Evolutionary conservation across 2,113 vertebrate species (phyloP).

Genomic region (Synchiropus splendidus): DNA sequence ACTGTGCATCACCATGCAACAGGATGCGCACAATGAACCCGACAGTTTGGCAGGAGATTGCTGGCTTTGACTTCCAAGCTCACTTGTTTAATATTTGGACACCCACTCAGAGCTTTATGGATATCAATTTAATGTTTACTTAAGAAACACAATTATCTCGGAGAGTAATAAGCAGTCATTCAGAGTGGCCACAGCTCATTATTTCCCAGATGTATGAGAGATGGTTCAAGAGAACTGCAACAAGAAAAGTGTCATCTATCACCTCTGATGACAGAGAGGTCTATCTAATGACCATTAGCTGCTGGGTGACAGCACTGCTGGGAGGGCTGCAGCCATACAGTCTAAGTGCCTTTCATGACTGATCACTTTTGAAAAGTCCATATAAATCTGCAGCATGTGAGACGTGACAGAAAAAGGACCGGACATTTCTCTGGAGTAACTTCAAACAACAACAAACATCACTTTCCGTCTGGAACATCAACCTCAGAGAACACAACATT

Average conservation of each 20-base stretch:
- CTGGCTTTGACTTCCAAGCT: conserved; percentile 6
- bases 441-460: conserved; percentile 53
- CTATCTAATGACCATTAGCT: conserved; percentile 66
- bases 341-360: conserved; percentile 55
- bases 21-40: conserved; percentile 28
- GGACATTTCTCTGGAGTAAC: conserved; percentile 48
- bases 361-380: conserved; percentile 57
- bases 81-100: conserved; percentile 11
- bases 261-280: conserved; percentile 58
- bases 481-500: conserved; percentile 39
- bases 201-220: conserved; percentile 54
- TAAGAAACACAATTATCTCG: conserved; percentile 51
- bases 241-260: conserved; percentile 60
- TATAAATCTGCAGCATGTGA: conserved; percentile 55
- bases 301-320: conserved; percentile 58
- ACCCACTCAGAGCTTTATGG: conserved; percentile 19
- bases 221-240: conserved; percentile 50
- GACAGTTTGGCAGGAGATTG: conserved; percentile 8
- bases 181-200: conserved; percentile 53
- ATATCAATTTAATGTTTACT: conserved; percentile 50
- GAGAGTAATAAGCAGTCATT: conserved; percentile 54
- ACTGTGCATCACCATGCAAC: conserved; percentile 35
- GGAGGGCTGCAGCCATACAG: conserved; percentile 54
- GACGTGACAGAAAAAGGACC: conserved; percentile 41
- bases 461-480: conserved; percentile 49